Evolutionary conservation across 2,888 invertebrate species (phyloP).

Genomic region (Andrena minutula): DNA sequence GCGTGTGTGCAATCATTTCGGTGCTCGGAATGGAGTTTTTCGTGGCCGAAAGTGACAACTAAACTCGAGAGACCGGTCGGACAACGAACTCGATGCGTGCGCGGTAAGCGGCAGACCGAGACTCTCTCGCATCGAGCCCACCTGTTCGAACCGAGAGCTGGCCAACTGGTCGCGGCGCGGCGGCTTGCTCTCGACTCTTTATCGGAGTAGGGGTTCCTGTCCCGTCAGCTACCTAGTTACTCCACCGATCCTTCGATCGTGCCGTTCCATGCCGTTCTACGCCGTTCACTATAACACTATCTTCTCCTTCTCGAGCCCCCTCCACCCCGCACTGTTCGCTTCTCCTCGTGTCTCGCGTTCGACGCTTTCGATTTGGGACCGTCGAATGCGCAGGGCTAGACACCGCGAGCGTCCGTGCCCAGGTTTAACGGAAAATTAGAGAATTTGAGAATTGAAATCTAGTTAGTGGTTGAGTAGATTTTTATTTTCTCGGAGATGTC

Average conservation of each 20-base stretch:
- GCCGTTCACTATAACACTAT: not conserved
- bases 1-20: not conserved
- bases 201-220: conserved; percentile 63
- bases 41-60: conserved; percentile 32
- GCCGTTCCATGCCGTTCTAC: conserved; percentile 34
- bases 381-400: conserved; percentile 27
- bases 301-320: not conserved
- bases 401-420: conserved; percentile 30
- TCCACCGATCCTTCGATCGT: conserved; percentile 42
- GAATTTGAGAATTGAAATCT: not conserved
- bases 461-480: too few species aligned
- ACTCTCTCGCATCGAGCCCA: conserved; percentile 67
- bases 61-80: conserved; percentile 68
- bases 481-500: too few species aligned
- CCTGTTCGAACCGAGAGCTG: conserved; percentile 67
- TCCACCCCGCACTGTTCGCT: not conserved
- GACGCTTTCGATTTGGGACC: conserved; percentile 13
- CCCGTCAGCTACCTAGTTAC: conserved; percentile 50
- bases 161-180: conserved; percentile 50
- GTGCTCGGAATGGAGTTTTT: conserved; percentile 15
- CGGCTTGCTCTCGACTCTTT: conserved; percentile 1
- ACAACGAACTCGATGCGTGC: conserved; percentile 81
- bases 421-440: conserved; percentile 18
- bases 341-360: not conserved
- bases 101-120: conserved; percentile 74